A percentile compares a stretch with the other conserved stretches of the same genome.
These are phyloP conservation scores for Aurelia aurita DNA, from an alignment of 30 jellyfish, hydroid and myxozoan genomes.

Conservation along the genomic window DNA sequence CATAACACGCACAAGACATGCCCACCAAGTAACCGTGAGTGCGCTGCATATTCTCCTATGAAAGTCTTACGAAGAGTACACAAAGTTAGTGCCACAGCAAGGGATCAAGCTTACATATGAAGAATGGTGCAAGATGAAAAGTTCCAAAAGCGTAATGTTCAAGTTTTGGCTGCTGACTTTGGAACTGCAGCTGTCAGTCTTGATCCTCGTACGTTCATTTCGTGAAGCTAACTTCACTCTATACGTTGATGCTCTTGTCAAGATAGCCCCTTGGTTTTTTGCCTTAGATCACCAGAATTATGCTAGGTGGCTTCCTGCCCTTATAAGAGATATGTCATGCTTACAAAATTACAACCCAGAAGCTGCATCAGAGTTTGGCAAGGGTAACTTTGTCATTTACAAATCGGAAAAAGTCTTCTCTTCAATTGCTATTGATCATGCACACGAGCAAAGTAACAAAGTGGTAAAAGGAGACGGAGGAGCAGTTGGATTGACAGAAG, in stretches of 20 bases:
- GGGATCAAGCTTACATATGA: slow-evolving; percentile 1
- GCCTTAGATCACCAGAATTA: slow-evolving; percentile 21
- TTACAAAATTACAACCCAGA: background rate
- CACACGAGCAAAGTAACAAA: slow-evolving; percentile 35
- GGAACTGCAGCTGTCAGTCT: too few species aligned
- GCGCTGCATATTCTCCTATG: slow-evolving; percentile 23
- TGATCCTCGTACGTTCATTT: too few species aligned
- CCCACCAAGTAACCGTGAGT: slow-evolving; percentile 58
- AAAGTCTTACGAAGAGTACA: slow-evolving; percentile 9
- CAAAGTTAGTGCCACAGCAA: background rate
- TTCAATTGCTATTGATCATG: slow-evolving; percentile 54
- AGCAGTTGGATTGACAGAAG: slow-evolving; percentile 48
- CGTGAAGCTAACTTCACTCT: slow-evolving; percentile 21
- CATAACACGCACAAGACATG: too few species aligned
- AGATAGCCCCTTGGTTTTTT: slow-evolving; percentile 52
- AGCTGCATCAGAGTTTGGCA: background rate
- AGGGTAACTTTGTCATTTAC: slow-evolving; percentile 22
- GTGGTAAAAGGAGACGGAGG: slow-evolving; percentile 64
- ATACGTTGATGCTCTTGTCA: slow-evolving; percentile 10
- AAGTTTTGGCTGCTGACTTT: too few species aligned
- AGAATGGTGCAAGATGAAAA: slow-evolving; percentile 11
- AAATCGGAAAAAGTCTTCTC: slow-evolving; percentile 18
- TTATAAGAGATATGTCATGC: slow-evolving; percentile 23
- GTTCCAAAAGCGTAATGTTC: slow-evolving; percentile 5
- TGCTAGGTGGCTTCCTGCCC: slow-evolving; percentile 44